Base-by-base conservation (phyloP, 2,797 vertebrate species). In the Manis javanica region DNA sequence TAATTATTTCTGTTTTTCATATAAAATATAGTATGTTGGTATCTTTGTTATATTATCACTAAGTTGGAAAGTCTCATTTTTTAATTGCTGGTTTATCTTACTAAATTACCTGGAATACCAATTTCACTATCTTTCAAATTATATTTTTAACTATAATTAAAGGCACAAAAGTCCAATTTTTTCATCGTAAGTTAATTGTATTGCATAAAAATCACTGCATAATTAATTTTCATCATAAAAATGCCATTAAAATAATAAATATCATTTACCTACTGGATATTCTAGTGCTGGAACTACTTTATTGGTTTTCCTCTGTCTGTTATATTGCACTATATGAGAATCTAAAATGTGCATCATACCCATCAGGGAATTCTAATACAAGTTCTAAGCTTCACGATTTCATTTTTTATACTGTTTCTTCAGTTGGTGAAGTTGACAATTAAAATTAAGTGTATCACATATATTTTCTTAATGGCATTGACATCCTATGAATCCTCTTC, bases 181-280 rank as follows among this genome's bases (percentile, higher is more conserved):
- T 6, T 68, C 5, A 37, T 46, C 23, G 79, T 74, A 86, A 94
- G 4, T 75, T 90, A 89, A 37, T 71, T 77, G 2, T 84, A 31
- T 97, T 7, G 46, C 5, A 51, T 79, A 71, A 74, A 85, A 91
- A 61, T 55, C 57, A 71, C 19, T 24, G 2, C 1, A 63, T 69
- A n/a, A 3, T 61, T 97, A 72, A n/a, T 68, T 72, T 90, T 68
- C 7, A 92, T 78, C 87, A 78, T 64, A 79, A 66, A 84, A 87
- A 39, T 85, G 2, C 14, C n/a, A 66, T 75, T 10, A 66, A 71
- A 88, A 75, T 61, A 79, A 34, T 87, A 90, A 31, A 12, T 64
- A 72, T 57, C 21, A 69, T 69, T 92, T 88, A 49, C 2, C 64
- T 49, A 18, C 18, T 78, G 2, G 4, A 18, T 31, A 4, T 13